Evolutionary conservation across 2,888 invertebrate species (phyloP).

Genomic region (Seladonia tumulorum): DNA sequence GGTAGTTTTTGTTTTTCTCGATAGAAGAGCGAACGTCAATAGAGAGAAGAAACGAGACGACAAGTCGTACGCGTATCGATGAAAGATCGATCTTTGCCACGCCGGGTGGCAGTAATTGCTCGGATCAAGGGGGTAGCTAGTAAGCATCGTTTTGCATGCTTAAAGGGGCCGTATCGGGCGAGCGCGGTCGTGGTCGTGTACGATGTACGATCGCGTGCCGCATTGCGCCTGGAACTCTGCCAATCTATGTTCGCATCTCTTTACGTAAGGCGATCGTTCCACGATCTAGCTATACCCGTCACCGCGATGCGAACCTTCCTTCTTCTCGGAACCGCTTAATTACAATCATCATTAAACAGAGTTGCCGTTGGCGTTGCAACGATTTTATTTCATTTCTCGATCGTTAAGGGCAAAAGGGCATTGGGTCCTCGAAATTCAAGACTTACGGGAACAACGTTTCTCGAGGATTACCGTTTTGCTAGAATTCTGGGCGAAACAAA

Average conservation of each 20-base stretch:
- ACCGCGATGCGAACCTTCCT: background rate
- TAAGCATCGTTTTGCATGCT: constrained; percentile 47
- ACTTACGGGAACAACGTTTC: background rate
- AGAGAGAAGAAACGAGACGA: constrained; percentile 9
- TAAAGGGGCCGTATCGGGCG: constrained; percentile 53
- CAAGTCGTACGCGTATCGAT: constrained; percentile 16
- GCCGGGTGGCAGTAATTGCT: constrained; percentile 28
- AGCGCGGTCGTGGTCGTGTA: background rate
- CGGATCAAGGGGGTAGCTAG: constrained; percentile 36
- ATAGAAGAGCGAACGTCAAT: background rate
- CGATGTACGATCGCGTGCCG: constrained; percentile 70
- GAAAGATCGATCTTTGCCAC: constrained; percentile 30
- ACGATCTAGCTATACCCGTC: constrained; percentile 10
- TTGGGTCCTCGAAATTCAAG: background rate
- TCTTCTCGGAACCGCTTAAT: background rate
- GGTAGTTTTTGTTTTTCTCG: background rate
- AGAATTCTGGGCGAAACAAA: background rate
- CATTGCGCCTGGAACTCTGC: constrained; percentile 81
- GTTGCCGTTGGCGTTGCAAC: background rate
- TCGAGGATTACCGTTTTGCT: background rate
- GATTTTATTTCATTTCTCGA: background rate
- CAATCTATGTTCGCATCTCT: constrained; percentile 69
- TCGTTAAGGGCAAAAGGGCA: no score
- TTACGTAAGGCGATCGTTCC: constrained; percentile 59
- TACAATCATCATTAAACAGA: background rate